Percentiles rank a stretch among this genome's conserved stretches.
Conservation (phyloP, 2,113 vertebrate genomes). For the Daubentonia madagascariensis region DNA sequence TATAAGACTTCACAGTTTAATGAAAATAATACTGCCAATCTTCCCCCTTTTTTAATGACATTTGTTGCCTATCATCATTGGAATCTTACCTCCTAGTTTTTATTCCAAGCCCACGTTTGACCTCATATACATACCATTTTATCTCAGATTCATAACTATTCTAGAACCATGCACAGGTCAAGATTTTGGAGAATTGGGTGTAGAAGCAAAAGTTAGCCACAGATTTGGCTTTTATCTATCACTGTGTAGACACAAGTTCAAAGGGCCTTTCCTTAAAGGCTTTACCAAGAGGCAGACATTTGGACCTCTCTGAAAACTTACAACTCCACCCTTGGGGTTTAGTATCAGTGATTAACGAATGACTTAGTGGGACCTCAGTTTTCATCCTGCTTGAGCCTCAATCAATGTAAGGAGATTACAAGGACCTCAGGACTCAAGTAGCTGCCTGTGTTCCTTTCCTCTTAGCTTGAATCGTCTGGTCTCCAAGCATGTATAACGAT, state of each 20-base stretch:
- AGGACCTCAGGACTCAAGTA: rapidly evolving
- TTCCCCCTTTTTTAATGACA: neutral
- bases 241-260: neutral
- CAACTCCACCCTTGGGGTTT: neutral
- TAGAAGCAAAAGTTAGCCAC: neutral
- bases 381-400: neutral
- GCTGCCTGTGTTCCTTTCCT: neutral
- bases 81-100: neutral
- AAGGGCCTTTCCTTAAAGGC: neutral
- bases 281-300: neutral
- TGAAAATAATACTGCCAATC: neutral
- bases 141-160: neutral
- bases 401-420: rapidly evolving
- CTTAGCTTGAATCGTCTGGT: neutral
- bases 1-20: neutral
- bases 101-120: neutral
- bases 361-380: neutral
- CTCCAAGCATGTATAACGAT: neutral
- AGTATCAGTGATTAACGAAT: too few relatives aligned
- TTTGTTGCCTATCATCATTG: too few relatives aligned
- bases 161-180: neutral
- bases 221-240: neutral
- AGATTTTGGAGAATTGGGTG: neutral
- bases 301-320: neutral
- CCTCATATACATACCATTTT: neutral